Percentiles rank a stretch among this genome's conserved stretches.
Conservation (phyloP, 1,140 invertebrate genomes). For the Macrocentrus cingulum region DNA sequence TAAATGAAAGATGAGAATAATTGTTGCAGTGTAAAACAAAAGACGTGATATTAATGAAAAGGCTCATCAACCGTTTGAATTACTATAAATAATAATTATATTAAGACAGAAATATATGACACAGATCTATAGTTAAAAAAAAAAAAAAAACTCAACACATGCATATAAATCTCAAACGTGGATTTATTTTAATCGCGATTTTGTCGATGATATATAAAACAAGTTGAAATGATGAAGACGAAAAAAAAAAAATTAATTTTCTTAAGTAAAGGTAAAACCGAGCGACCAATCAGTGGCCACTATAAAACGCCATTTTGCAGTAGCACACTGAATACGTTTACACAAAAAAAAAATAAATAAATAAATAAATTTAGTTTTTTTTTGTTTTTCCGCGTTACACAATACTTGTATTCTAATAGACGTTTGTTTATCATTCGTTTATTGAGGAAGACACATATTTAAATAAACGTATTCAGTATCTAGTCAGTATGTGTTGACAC, state of each 20-base stretch:
- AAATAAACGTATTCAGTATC: constrained; percentile 56
- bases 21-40: background rate
- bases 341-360: constrained; percentile 10
- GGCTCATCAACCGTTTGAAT: background rate
- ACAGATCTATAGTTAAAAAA: constrained; percentile 1
- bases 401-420: background rate
- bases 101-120: background rate
- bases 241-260: background rate
- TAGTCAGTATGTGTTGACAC: constrained; percentile 48
- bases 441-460: constrained; percentile 11
- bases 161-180: constrained; percentile 34
- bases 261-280: too few species aligned
- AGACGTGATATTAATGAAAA: background rate
- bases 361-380: background rate
- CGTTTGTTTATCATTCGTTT: background rate
- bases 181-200: constrained; percentile 54
- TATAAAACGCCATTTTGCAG: constrained; percentile 36
- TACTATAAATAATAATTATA: background rate
- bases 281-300: too few species aligned
- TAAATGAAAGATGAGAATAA: background rate
- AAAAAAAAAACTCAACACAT: constrained; percentile 24
- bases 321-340: constrained; percentile 54
- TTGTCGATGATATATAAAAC: constrained; percentile 38
- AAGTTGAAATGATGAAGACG: background rate
- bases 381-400: background rate